Base-by-base conservation (phyloP, 2,888 invertebrate species). In the Dolomedes plantarius region DNA sequence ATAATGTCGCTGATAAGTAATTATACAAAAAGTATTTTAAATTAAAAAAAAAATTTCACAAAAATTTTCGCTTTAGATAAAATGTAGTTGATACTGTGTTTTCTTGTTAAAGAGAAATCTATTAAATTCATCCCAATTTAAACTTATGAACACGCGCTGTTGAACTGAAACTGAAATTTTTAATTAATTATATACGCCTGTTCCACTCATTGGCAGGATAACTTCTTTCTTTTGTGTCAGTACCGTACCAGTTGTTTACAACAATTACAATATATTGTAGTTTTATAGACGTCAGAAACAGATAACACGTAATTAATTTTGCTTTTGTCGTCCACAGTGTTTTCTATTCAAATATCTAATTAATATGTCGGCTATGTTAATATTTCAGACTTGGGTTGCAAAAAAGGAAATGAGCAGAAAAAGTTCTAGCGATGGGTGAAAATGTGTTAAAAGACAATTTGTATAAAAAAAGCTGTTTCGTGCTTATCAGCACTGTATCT, bases 241-340 rank as follows among this genome's bases (percentile, higher is more conserved):
- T 64, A 73, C 27, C 31, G 56, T 74, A 81, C 80, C 68, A 73
- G 72, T 80, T 72, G 71, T 41, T 32, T 65, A 65, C 62, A 72
- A 46, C 56, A 27, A 41, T 69, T 82, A 46, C 69, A 64, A 82
- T 82, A 75, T 82, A 82, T 82, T 75, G 75, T 69, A 62, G 46
- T 75, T 82, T 75, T 75, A 82, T 75, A 82, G 75, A 82, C 68
- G 81, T 75, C 81, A 82, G 62, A 82, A 82, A 75, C 81, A 82
- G 81, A 71, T 69, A 77, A 83, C 77, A 72, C 72, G 83, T 83
- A 83, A 83, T 83, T 83, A 83, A 83, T 83, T 83, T 83, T 77
- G 50, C 83, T 83, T 83, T 83, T 83, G 72, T 77, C 68, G 56
- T 65, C 19, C 50, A 7, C 77, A 73, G 83, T 32, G 72, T 67